Evolutionary conservation across 2,888 invertebrate species (phyloP), one percentile per base, ranked within the genome.

Genomic region (Ectemnius continuus): DNA sequence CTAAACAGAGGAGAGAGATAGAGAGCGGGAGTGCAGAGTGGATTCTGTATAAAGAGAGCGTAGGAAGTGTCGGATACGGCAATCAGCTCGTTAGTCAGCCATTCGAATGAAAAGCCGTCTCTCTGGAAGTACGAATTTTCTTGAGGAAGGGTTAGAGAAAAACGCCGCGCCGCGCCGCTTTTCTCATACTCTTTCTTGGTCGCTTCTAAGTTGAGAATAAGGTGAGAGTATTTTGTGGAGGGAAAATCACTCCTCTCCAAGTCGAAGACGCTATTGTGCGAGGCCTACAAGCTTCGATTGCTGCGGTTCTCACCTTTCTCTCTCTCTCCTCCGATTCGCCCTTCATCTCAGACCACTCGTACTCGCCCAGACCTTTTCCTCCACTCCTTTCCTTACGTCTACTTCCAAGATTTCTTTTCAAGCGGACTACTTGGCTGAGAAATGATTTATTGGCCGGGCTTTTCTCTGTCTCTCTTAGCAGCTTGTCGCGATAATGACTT

Each of bases 191-290:
- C 36, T 8, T 36, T 36, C 36, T 36, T 2, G 3, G 36, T 36
- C 6, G 8, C 36, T 36, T 36, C 11, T 8, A 36, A 36, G 36
- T 36, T 36, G 78, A 80, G 75, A 80, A 80, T 84, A 75, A 75
- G 67, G 78, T 70, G 45, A 70, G 74, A 72, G 23, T 61, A 72
- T 75, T 82, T 76, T 79, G 79, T 79, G 70, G 28, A 13, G 23
- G 72, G 62, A 70, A 72, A 81, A 79, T 82, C 76, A 73, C 67
- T 57, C 66, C 68, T 67, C 72, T 82, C 73, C 62, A 79, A 79
- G 73, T 75, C 73, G 73, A 67, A 67, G 68, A 70, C 57, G 73
- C 76, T 56, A 81, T 81, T 82, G 76, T 82, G 64, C 46, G 57
- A 36, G 70, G 70, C 64, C 71, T 76, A 76, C 79, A 79, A 82